Evolutionary conservation across 2,797 vertebrate species (phyloP).

Genomic region (Monodelphis domestica): DNA sequence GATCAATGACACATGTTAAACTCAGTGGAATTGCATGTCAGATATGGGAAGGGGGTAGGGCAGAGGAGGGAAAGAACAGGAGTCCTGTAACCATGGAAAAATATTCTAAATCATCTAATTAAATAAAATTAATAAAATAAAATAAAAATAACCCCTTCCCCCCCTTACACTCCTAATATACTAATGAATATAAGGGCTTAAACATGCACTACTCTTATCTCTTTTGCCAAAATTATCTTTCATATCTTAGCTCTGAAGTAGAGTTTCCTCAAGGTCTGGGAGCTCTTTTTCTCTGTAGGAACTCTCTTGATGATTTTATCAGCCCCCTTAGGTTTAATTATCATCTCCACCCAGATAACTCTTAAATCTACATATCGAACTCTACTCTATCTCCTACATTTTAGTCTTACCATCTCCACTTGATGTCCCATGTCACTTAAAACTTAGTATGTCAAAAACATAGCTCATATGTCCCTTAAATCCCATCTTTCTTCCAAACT

Average conservation of each 20-base stretch:
- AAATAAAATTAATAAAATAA: too few species aligned
- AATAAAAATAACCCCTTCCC: too few species aligned
- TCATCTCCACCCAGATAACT: neutral
- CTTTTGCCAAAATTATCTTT: neutral
- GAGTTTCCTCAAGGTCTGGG: neutral
- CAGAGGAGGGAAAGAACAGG: too few species aligned
- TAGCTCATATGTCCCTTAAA: neutral
- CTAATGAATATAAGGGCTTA: neutral
- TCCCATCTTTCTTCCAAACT: neutral
- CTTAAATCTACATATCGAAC: neutral
- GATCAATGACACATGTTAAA: too few species aligned
- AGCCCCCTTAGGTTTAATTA: neutral
- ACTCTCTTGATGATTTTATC: neutral
- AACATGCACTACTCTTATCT: neutral
- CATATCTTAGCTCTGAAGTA: neutral
- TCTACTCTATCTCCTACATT: neutral
- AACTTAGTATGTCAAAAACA: neutral
- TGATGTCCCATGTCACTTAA: neutral
- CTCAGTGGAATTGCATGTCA: too few species aligned
- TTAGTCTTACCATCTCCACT: neutral
- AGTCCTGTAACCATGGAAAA: too few species aligned
- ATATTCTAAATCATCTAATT: too few species aligned
- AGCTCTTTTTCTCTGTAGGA: neutral
- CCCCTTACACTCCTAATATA: too few species aligned
- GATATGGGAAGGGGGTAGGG: too few species aligned